A percentile compares a stretch with the other conserved stretches of the same genome.
Evolutionary conservation across 2,888 invertebrate genomes (phyloP).

Genomic region (Philaethria dido): DNA sequence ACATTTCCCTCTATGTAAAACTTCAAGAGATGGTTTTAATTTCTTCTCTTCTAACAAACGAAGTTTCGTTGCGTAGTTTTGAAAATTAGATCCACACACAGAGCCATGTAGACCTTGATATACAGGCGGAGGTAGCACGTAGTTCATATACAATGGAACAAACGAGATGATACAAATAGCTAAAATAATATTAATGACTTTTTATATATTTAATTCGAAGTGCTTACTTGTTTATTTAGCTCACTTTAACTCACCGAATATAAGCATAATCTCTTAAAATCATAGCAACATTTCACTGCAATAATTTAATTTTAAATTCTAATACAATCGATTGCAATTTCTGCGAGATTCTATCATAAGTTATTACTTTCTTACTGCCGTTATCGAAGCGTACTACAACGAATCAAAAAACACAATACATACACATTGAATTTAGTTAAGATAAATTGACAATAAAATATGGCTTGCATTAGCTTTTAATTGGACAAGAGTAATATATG

Average conservation of each 20-base stretch:
- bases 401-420: neutral
- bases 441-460: conserved; percentile 18
- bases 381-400: neutral
- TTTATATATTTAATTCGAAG: neutral
- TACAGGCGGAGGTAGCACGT: conserved; percentile 37
- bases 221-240: neutral
- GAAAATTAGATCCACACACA: conserved; percentile 47
- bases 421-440: conserved; percentile 20
- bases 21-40: conserved; percentile 37
- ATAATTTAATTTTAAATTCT: conserved; percentile 8
- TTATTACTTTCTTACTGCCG: conserved; percentile 13
- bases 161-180: conserved; percentile 25
- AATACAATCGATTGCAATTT: conserved; percentile 6
- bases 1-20: conserved; percentile 44
- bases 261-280: neutral
- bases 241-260: neutral
- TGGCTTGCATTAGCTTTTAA: neutral
- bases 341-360: conserved; percentile 14
- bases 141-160: conserved; percentile 6
- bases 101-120: conserved; percentile 36
- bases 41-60: conserved; percentile 40
- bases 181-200: conserved; percentile 19
- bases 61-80: conserved; percentile 41
- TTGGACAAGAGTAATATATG: neutral
- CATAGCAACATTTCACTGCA: neutral